Conservation (phyloP, 2,888 invertebrate species). For the Halictus quadricinctus region DNA sequence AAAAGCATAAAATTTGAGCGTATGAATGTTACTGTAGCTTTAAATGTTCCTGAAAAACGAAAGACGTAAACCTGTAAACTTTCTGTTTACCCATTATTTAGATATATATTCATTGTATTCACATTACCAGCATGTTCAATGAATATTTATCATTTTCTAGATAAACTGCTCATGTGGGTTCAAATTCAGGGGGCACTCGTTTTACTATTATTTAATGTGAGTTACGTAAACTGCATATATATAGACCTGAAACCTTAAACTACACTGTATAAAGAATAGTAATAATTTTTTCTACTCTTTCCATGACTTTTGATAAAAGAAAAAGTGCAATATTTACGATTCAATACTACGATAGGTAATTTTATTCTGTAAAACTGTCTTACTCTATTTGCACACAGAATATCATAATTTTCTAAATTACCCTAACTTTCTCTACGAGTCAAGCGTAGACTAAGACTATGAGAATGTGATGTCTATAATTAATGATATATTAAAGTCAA, state of each 20-base stretch:
- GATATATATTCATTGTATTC: constrained; percentile 4
- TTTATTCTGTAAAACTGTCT: background rate
- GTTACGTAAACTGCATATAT: background rate
- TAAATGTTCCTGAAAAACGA: constrained; percentile 39
- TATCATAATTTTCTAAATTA: background rate
- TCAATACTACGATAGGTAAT: background rate
- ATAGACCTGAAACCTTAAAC: background rate
- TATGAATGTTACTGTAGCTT: constrained; percentile 14
- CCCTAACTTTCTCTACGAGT: background rate
- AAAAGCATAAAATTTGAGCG: background rate
- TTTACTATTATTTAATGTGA: background rate
- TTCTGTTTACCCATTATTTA: constrained; percentile 17
- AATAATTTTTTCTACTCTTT: constrained; percentile 17
- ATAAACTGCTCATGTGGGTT: constrained; percentile 32
- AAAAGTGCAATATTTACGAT: constrained; percentile 6
- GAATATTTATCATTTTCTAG: constrained; percentile 23
- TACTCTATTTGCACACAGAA: background rate
- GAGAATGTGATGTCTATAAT: constrained; percentile 27
- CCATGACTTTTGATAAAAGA: background rate
- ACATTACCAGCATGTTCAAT: background rate
- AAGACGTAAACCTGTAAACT: constrained; percentile 21
- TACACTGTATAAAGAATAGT: constrained; percentile 3
- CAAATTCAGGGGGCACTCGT: background rate
- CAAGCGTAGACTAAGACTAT: constrained; percentile 37
- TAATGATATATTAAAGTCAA: constrained; percentile 27